Percentiles rank a stretch among this genome's conserved stretches.
Evolutionary conservation across 2,797 vertebrate species (phyloP).

Genomic region (Helarctos malayanus): DNA sequence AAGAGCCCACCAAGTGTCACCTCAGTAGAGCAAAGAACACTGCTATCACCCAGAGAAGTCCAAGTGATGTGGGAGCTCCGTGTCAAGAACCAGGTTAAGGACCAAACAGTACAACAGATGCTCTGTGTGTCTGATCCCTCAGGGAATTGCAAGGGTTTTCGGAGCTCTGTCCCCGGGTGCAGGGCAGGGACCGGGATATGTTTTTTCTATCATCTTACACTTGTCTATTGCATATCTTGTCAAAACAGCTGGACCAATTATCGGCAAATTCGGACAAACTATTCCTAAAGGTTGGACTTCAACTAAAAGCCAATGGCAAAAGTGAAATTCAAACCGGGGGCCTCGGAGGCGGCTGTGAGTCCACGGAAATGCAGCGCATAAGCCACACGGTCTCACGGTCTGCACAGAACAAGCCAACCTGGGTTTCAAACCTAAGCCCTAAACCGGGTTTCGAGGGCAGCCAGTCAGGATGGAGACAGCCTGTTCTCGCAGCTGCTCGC

Average conservation of each 20-base stretch:
- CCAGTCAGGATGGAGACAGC: not conserved
- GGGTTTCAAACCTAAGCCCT: not conserved
- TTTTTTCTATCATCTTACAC: not conserved
- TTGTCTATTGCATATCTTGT: not conserved
- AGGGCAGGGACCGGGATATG: not conserved
- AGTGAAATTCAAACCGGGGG: not conserved
- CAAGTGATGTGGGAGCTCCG: not conserved
- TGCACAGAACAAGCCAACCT: not conserved
- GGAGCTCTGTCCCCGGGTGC: not conserved
- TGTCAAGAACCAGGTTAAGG: not conserved
- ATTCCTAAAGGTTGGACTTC: not conserved
- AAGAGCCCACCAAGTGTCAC: not conserved
- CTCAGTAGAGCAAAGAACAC: not conserved
- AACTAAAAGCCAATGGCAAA: not conserved
- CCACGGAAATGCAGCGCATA: rapidly evolving
- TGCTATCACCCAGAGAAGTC: not conserved
- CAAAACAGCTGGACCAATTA: not conserved
- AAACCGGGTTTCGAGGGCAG: not conserved
- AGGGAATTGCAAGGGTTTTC: not conserved
- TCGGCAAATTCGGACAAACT: not conserved
- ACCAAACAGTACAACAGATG: not conserved
- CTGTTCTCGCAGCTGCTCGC: not conserved
- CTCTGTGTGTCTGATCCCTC: not conserved
- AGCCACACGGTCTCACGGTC: not conserved
- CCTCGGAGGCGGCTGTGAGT: not conserved